Base-by-base conservation (phyloP, 2,888 invertebrate species). In the Apamea sordens region DNA sequence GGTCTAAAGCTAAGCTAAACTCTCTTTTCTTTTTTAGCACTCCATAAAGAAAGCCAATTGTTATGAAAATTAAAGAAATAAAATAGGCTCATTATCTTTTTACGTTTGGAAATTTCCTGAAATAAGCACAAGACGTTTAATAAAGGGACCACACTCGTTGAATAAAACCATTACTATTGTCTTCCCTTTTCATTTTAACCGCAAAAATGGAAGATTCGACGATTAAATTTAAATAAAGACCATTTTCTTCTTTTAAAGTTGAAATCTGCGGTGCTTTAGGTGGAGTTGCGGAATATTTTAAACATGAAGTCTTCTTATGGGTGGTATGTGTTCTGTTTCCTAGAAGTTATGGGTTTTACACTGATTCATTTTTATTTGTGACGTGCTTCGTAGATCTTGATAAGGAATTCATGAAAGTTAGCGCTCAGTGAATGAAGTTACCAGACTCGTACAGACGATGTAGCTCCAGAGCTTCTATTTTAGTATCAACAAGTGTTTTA, bases 171-270 rank as follows among this genome's bases (percentile, higher is more conserved):
- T 90, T 90, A 90, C 86, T 90, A 91, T 90, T 91, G 92, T 92
- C 89, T 91, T 85, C 88, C 89, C 89, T 92, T 89, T 90, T 92
- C 91, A 92, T 93, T 92, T 91, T 82, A 87, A 84, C 88, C 89
- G 86, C 88, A 77, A 86, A 87, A 90, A 90, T 89, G 90, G 89
- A 88, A 89, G 89, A 92, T 92, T 89, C 88, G 80, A 84, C 89
- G 86, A 92, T 93, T 92, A 93, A 92, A 94, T 93, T 93, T 93
- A 90, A 93, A 94, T 93, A 93, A 93, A 90, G 89, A 88, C 89
- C 90, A 91, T 92, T 90, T 91, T 88, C 88, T 89, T 89, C 90
- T 91, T 89, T 89, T 87, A 88, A 92, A 92, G 83, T 91, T 89
- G 76, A 88, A 90, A 90, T 89, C 90, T 88, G 87, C 73, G 84